These are phyloP conservation scores for Stomorhina lunata DNA, from an alignment of 2,888 invertebrate species.

Conservation along the genomic window DNA sequence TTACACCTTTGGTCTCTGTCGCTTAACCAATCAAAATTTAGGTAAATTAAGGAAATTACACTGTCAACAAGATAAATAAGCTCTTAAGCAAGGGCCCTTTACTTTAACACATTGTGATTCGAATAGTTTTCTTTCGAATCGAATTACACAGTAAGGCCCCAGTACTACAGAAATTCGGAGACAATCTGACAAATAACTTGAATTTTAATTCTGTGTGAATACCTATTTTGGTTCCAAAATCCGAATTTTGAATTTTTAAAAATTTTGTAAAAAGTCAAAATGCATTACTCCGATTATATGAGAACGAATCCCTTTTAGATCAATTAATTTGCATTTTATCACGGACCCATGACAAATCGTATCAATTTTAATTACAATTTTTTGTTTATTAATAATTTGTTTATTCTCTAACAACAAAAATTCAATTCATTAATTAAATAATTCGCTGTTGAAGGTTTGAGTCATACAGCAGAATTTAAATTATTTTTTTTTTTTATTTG, in stretches of 20 bases:
- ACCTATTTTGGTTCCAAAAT: no score
- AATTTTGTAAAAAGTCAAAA: no score
- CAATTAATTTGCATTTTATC: slow-evolving; percentile 35
- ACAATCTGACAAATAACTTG: no score
- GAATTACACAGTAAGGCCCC: no score
- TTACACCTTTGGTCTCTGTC: background rate
- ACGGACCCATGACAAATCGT: slow-evolving; percentile 46
- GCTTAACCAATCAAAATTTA: slow-evolving; percentile 22
- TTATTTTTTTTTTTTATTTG: slow-evolving; percentile 34
- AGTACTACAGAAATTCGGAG: no score
- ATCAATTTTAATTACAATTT: slow-evolving; percentile 30
- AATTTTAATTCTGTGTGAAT: no score
- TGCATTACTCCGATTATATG: no score
- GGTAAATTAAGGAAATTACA: background rate
- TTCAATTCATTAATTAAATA: slow-evolving; percentile 51
- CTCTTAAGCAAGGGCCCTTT: no score
- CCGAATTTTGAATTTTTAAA: no score
- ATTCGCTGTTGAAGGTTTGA: slow-evolving; percentile 55
- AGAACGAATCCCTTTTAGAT: background rate
- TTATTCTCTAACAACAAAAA: slow-evolving; percentile 7
- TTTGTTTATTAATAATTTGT: slow-evolving; percentile 15
- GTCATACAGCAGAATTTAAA: slow-evolving; percentile 58
- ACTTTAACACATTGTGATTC: no score
- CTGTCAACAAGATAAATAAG: no score
- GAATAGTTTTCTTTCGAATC: no score